Conservation (phyloP, 2,888 invertebrate genomes). For the Chouioia cunea region DNA sequence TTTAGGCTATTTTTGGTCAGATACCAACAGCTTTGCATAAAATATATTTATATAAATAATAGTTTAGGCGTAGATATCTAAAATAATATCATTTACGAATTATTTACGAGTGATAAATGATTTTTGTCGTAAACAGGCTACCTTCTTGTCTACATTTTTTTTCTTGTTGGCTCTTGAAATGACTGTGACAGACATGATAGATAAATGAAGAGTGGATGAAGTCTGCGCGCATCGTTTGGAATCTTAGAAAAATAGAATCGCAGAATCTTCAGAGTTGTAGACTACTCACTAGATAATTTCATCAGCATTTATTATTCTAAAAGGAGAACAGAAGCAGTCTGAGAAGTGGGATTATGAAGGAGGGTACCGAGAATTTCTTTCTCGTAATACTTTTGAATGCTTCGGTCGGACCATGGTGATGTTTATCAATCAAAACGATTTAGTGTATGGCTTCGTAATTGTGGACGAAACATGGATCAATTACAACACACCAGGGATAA, state of each 20-base stretch:
- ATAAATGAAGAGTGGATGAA: too few relatives aligned
- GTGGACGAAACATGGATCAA: too few relatives aligned
- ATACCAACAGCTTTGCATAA: too few relatives aligned
- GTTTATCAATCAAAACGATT: too few relatives aligned
- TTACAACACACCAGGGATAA: too few relatives aligned
- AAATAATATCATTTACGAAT: constrained; percentile 44
- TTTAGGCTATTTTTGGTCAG: too few relatives aligned
- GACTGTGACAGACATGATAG: too few relatives aligned
- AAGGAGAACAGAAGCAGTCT: neutral
- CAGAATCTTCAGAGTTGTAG: neutral
- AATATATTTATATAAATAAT: too few relatives aligned
- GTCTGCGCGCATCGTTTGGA: constrained; percentile 29
- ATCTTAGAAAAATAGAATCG: constrained; percentile 53
- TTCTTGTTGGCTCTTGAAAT: too few relatives aligned
- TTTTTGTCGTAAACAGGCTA: constrained; percentile 28
- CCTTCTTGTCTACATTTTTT: neutral
- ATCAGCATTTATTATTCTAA: constrained; percentile 49
- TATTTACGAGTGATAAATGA: constrained; percentile 36
- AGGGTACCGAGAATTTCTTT: neutral
- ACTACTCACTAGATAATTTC: constrained; percentile 49
- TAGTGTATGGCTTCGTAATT: too few relatives aligned
- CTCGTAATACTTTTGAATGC: neutral
- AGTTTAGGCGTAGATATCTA: too few relatives aligned
- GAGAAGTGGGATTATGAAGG: neutral
- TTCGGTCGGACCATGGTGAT: neutral